These are phyloP conservation scores for Melinaea menophilus DNA, from an alignment of 2,888 invertebrate species.

Conservation along the genomic window DNA sequence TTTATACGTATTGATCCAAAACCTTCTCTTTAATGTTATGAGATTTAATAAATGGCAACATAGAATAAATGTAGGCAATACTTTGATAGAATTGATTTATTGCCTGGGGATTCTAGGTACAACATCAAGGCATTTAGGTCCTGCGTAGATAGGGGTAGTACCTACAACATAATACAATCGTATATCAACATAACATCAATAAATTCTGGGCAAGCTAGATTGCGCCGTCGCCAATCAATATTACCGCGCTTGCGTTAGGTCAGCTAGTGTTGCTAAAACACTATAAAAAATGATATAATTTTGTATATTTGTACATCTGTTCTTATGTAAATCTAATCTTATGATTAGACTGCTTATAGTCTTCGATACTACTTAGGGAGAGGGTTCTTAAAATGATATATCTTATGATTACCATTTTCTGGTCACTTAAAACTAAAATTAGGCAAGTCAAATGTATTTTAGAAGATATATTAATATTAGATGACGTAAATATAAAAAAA, in stretches of 20 bases:
- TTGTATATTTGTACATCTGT: conserved; percentile 9
- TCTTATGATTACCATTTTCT: too few species aligned
- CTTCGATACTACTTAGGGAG: too few species aligned
- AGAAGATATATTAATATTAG: too few species aligned
- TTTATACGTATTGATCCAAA: not conserved
- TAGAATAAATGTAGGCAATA: not conserved
- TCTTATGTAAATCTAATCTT: not conserved
- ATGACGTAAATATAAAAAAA: too few species aligned
- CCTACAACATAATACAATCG: conserved; percentile 4
- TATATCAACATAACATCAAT: conserved; percentile 6
- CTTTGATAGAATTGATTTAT: conserved; percentile 4
- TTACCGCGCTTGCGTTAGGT: conserved; percentile 25
- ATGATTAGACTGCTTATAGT: not conserved
- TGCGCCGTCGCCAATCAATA: conserved; percentile 18
- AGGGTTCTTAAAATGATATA: too few species aligned
- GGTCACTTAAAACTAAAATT: too few species aligned
- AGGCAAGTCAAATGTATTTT: too few species aligned
- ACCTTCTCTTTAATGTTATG: not conserved
- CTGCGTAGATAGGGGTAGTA: conserved; percentile 2
- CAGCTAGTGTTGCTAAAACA: conserved; percentile 21
- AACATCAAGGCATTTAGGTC: conserved; percentile 4
- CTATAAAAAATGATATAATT: conserved; percentile 6
- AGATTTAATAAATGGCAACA: not conserved
- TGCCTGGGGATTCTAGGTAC: conserved; percentile 4
- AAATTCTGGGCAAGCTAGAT: conserved; percentile 4